A percentile compares a stretch with the other conserved stretches of the same genome.
Evolutionary conservation across 2,888 invertebrate genomes (phyloP).

Genomic region (Tetrapedia diversipes): DNA sequence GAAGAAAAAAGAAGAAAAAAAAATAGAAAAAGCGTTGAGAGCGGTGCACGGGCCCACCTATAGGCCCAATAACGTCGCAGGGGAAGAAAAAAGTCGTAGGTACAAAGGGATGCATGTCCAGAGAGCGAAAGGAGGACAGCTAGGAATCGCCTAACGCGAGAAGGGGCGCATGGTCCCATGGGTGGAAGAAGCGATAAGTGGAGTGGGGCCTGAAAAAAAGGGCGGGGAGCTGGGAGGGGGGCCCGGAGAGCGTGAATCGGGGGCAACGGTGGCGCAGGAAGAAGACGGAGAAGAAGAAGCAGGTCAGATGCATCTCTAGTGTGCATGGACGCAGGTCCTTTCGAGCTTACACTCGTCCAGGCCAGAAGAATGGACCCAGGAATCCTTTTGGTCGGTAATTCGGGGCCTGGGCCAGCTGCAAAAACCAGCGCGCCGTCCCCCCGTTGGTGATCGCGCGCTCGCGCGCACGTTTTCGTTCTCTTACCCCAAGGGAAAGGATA

Average conservation of each 20-base stretch:
- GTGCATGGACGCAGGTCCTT: constrained; percentile 79
- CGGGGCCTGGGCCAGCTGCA: constrained; percentile 80
- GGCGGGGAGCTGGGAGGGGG: constrained; percentile 20
- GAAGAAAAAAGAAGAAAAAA: not conserved
- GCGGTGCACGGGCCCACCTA: not conserved
- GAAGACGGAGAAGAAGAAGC: constrained; percentile 63
- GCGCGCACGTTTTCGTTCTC: no score
- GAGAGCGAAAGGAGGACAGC: constrained; percentile 9
- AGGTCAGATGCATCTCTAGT: constrained; percentile 74
- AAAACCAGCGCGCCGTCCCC: constrained; percentile 76
- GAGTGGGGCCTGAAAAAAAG: constrained; percentile 45
- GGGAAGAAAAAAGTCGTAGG: constrained; percentile 22
- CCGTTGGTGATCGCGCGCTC: constrained; percentile 56
- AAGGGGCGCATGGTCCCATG: constrained; percentile 52
- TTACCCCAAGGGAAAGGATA: constrained; percentile 77
- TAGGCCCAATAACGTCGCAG: not conserved
- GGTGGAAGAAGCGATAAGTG: constrained; percentile 65
- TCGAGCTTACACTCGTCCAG: constrained; percentile 81
- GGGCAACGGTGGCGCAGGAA: constrained; percentile 57
- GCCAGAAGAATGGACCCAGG: constrained; percentile 78
- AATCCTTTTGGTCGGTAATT: constrained; percentile 78
- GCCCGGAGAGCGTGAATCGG: constrained; percentile 71
- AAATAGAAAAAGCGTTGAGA: not conserved
- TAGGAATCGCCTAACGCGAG: constrained; percentile 24
- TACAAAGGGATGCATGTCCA: constrained; percentile 37